These are phyloP conservation scores for Pheosia gnoma DNA, from an alignment of 2,888 invertebrate genomes.

Conservation along the genomic window DNA sequence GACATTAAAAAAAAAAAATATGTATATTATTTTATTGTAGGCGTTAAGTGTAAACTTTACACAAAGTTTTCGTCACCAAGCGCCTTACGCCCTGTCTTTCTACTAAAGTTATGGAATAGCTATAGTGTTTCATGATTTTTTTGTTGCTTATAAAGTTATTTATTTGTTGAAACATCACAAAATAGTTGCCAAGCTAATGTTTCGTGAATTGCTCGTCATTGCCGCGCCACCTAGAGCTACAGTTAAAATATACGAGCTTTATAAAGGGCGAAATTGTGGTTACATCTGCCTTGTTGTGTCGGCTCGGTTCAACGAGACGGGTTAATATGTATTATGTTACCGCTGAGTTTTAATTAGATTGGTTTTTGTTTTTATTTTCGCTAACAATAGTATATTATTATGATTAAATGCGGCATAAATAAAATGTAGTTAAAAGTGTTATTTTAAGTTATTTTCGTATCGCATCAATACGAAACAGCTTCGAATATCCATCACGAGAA, in stretches of 20 bases:
- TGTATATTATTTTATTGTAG: no score
- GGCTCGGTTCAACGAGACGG: slow-evolving; percentile 5
- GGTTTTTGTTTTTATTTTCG: neutral
- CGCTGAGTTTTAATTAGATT: slow-evolving; percentile 11
- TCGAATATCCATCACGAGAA: neutral
- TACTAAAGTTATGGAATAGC: no score
- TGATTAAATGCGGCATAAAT: no score
- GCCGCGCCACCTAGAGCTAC: slow-evolving; percentile 30
- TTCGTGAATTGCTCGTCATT: slow-evolving; percentile 47
- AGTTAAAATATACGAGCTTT: slow-evolving; percentile 30
- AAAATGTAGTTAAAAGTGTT: no score
- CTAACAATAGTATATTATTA: no score
- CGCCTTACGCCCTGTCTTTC: no score
- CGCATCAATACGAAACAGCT: neutral
- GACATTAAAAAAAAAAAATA: no score
- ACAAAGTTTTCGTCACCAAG: no score
- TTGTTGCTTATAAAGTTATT: slow-evolving; percentile 7
- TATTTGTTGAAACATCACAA: slow-evolving; percentile 30
- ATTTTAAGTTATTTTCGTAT: no score
- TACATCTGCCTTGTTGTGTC: slow-evolving; percentile 11
- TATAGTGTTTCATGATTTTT: no score
- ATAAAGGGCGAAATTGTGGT: slow-evolving; percentile 24
- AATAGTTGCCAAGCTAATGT: slow-evolving; percentile 51
- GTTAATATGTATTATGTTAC: slow-evolving; percentile 5
- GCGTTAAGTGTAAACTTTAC: no score